Conservation (phyloP, 2,888 invertebrate species). For the Poecilobothrus nobilitatus region DNA sequence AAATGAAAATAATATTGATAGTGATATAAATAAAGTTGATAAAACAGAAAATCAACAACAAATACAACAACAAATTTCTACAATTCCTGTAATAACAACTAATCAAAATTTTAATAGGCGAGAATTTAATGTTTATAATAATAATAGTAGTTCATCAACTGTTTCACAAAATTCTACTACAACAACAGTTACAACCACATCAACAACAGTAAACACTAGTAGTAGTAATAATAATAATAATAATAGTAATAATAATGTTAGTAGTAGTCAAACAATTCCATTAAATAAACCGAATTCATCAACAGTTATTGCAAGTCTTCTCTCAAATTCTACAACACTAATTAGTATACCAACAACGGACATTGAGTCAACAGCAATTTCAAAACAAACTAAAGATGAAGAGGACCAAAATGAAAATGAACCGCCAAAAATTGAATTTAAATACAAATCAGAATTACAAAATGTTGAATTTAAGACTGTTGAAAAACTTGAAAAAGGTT, state of each 20-base stretch:
- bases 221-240: background rate
- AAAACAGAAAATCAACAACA: background rate
- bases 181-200: constrained; percentile 22
- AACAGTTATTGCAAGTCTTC: background rate
- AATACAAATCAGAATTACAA: constrained; percentile 57
- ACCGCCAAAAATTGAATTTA: constrained; percentile 42
- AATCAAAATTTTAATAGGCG: constrained; percentile 6
- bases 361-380: constrained; percentile 8
- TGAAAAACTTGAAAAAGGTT: constrained; percentile 64
- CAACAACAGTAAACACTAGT: constrained; percentile 12
- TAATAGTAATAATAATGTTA: constrained; percentile 13
- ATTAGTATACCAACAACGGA: constrained; percentile 15
- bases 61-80: constrained; percentile 29
- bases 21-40: constrained; percentile 9
- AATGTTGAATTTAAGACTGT: constrained; percentile 60
- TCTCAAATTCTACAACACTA: constrained; percentile 7
- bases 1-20: constrained; percentile 26
- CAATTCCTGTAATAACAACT: constrained; percentile 34
- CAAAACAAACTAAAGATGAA: background rate
- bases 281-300: constrained; percentile 11
- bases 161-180: constrained; percentile 24
- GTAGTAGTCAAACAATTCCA: constrained; percentile 16
- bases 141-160: constrained; percentile 25
- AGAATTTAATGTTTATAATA: background rate
- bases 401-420: constrained; percentile 19